phyloP scores from a whole-genome alignment of 2,888 invertebrate genomes.

The Scaptomyza reducta region DNA sequence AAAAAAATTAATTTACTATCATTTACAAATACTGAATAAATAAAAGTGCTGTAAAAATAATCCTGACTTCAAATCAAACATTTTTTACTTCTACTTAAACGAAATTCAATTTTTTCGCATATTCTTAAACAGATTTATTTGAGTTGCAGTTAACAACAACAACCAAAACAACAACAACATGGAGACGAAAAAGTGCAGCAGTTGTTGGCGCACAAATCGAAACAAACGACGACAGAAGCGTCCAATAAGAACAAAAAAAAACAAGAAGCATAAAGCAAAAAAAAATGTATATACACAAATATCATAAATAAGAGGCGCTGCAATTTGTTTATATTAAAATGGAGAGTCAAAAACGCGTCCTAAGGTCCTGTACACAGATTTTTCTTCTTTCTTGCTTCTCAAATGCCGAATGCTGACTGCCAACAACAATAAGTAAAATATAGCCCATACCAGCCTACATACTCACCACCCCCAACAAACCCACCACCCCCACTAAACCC shows the following conservation, averaged over 20 bases:
- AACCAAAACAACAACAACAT: neutral
- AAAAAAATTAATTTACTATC: too few species aligned
- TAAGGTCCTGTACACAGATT: conserved; percentile 59
- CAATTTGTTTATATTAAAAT: conserved; percentile 81
- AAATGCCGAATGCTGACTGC: conserved; percentile 49
- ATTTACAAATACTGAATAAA: too few species aligned
- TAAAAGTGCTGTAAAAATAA: too few species aligned
- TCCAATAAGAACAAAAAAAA: conserved; percentile 9
- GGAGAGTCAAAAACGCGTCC: conserved; percentile 61
- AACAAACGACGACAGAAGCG: neutral
- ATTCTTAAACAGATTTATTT: conserved; percentile 44
- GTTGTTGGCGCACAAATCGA: conserved; percentile 7
- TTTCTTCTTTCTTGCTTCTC: conserved; percentile 14
- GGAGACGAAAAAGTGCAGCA: conserved; percentile 23
- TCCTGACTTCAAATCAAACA: too few species aligned
- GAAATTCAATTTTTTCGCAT: neutral
- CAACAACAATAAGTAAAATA: conserved; percentile 33
- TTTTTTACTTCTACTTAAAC: neutral
- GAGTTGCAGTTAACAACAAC: conserved; percentile 16
- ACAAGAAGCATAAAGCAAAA: conserved; percentile 28
- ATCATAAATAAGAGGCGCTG: conserved; percentile 75
- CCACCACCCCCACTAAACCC: neutral
- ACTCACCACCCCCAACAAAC: neutral
- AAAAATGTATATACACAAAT: conserved; percentile 46
- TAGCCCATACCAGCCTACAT: conserved; percentile 2